Conservation (phyloP, 1,140 invertebrate species). For the Drosophila neocordata region DNA sequence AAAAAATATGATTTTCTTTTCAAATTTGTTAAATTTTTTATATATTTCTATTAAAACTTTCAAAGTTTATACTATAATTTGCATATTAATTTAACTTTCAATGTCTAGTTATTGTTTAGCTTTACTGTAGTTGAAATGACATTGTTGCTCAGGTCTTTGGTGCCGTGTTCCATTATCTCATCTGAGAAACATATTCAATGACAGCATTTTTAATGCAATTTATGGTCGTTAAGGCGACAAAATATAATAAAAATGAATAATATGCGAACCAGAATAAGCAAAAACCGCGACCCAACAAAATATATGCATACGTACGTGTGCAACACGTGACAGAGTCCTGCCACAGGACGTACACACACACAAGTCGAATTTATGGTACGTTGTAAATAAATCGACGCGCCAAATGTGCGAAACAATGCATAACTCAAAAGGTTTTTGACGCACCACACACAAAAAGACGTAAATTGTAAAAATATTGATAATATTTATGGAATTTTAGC, state of each 20-base stretch:
- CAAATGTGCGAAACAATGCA: slow-evolving; percentile 78
- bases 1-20: too few relatives aligned
- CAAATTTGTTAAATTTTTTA: too few relatives aligned
- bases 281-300: slow-evolving; percentile 13
- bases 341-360: slow-evolving; percentile 48
- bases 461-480: slow-evolving; percentile 24
- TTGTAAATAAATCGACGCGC: slow-evolving; percentile 75
- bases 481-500: slow-evolving; percentile 43
- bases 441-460: not conserved
- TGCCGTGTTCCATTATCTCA: slow-evolving; percentile 46
- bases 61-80: too few relatives aligned
- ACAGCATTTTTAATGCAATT: slow-evolving; percentile 80
- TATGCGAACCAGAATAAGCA: slow-evolving; percentile 57
- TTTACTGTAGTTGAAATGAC: not conserved
- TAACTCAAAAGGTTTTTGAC: slow-evolving; percentile 56
- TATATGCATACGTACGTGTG: slow-evolving; percentile 43
- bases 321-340: slow-evolving; percentile 73
- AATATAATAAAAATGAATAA: slow-evolving; percentile 81
- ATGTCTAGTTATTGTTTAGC: not conserved
- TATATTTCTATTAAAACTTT: too few relatives aligned
- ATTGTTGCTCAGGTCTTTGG: slow-evolving; percentile 2
- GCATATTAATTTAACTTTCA: too few relatives aligned
- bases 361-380: slow-evolving; percentile 62
- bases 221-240: slow-evolving; percentile 80
- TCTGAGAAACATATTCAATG: slow-evolving; percentile 61